These are phyloP conservation scores for Euura saliciscinereae DNA, from an alignment of 1,140 invertebrate species.

Conservation along the genomic window DNA sequence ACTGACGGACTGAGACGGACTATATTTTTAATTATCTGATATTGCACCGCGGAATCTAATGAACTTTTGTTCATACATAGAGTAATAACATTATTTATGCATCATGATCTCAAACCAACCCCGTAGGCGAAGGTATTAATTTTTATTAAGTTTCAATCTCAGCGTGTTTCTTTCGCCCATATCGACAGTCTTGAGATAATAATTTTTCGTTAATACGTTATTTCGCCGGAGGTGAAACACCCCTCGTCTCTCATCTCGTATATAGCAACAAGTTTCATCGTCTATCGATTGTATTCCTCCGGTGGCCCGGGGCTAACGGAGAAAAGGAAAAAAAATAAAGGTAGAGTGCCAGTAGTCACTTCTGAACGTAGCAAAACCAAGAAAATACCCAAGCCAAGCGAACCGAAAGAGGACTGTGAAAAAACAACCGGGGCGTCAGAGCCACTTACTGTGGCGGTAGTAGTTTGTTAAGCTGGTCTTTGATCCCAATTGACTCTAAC, in stretches of 20 bases:
- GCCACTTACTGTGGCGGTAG: not conserved
- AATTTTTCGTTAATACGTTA: constrained; percentile 3
- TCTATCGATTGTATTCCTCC: not conserved
- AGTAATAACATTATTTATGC: too few relatives aligned
- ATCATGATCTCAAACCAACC: too few relatives aligned
- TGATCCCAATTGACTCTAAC: constrained; percentile 7
- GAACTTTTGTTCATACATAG: too few relatives aligned
- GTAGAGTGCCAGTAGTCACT: not conserved
- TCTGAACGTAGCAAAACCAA: not conserved
- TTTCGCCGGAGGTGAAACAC: not conserved
- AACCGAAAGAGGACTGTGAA: not conserved
- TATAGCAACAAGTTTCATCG: constrained; percentile 1
- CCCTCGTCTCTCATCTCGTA: not conserved
- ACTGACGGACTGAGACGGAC: too few relatives aligned
- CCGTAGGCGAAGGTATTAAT: too few relatives aligned
- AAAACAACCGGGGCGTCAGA: constrained; percentile 1
- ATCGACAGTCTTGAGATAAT: not conserved
- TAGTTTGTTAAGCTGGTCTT: not conserved
- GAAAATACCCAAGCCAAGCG: not conserved
- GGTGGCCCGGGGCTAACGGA: not conserved
- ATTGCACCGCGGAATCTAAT: too few relatives aligned
- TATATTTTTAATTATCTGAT: too few relatives aligned
- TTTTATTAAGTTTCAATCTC: too few relatives aligned
- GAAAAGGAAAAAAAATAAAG: not conserved
- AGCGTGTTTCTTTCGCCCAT: not conserved